These are phyloP conservation scores for Elaphurus davidianus DNA, from an alignment of 2,113 vertebrate species.

Conservation along the genomic window DNA sequence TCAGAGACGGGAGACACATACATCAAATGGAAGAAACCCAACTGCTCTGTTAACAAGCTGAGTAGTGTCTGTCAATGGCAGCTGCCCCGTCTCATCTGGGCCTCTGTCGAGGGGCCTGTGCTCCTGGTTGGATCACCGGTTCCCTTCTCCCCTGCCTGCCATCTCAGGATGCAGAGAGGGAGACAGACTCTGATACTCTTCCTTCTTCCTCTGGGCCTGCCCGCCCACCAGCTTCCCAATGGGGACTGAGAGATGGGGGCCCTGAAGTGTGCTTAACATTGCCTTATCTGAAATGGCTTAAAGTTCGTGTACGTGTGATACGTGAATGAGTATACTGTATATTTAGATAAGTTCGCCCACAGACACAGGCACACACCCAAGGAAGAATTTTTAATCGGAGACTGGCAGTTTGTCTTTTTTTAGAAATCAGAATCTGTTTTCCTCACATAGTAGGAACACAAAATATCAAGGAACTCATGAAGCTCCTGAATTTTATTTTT, in stretches of 20 bases:
- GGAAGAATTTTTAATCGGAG: neutral
- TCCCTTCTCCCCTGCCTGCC: neutral
- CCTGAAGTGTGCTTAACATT: neutral
- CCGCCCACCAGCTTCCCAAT: neutral
- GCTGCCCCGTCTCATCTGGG: rapidly evolving
- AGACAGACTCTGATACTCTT: neutral
- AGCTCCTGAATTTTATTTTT: constrained; percentile 44
- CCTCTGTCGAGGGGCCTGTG: neutral
- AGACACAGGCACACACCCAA: neutral
- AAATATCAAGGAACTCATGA: constrained; percentile 24
- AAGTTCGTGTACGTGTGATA: rapidly evolving
- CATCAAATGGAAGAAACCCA: neutral
- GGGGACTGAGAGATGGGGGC: neutral
- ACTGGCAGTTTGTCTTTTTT: neutral
- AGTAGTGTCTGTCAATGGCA: neutral
- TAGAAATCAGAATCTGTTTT: constrained; percentile 9
- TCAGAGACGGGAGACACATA: neutral
- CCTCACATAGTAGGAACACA: constrained; percentile 41
- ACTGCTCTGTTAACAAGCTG: neutral
- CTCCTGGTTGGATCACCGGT: neutral
- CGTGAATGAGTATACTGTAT: neutral
- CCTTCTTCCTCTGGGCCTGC: neutral
- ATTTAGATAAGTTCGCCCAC: neutral
- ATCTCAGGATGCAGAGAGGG: neutral
- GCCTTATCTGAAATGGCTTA: neutral